Conservation (phyloP, 2,888 invertebrate species). For the Myopa tessellatipennis region DNA sequence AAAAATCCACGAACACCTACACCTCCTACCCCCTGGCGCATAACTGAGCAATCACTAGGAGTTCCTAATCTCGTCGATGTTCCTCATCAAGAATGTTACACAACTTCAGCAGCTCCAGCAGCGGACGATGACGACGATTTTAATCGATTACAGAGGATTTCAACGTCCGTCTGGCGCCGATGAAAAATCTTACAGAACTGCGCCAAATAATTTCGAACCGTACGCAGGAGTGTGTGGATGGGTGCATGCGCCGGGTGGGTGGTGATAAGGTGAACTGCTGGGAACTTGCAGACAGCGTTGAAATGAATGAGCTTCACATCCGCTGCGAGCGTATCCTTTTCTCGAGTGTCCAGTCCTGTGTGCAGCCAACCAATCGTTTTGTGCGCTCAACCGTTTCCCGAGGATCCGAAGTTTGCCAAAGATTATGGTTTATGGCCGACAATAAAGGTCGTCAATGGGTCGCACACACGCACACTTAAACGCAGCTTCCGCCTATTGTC, state of each 20-base stretch:
- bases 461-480: constrained; percentile 33
- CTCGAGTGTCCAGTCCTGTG: constrained; percentile 47
- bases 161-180: constrained; percentile 63
- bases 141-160: constrained; percentile 63
- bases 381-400: constrained; percentile 28
- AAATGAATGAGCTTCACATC: constrained; percentile 65
- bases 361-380: constrained; percentile 37
- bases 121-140: constrained; percentile 44
- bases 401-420: constrained; percentile 40
- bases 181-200: constrained; percentile 52
- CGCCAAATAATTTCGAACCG: constrained; percentile 43
- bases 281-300: constrained; percentile 64
- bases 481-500: constrained; percentile 40
- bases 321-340: constrained; percentile 52
- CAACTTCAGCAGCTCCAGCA: constrained; percentile 1
- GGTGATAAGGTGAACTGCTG: constrained; percentile 32
- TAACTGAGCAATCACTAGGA: neutral
- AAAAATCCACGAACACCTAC: neutral
- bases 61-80: neutral
- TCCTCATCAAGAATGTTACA: neutral
- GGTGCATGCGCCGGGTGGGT: constrained; percentile 3
- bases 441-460: constrained; percentile 66
- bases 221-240: neutral
- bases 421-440: constrained; percentile 65
- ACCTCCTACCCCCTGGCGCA: constrained; percentile 2